Percentiles rank a stretch among this genome's conserved stretches.
Evolutionary conservation across 2,113 vertebrate genomes (phyloP).

Genomic region (Albula glossodonta): DNA sequence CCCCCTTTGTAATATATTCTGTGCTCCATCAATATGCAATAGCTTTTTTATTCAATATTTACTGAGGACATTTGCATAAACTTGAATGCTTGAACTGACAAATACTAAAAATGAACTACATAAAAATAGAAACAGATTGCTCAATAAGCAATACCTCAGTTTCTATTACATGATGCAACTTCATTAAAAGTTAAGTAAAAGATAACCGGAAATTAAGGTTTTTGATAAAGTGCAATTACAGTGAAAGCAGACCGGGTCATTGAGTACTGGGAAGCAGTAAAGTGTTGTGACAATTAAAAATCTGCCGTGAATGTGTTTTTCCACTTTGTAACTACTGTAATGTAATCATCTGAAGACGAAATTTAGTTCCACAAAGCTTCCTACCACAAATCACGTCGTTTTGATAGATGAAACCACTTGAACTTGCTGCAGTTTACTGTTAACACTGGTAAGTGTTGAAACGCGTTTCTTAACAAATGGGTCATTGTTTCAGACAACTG

Average conservation of each 20-base stretch:
- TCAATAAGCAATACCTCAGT: not conserved
- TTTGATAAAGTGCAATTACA: conserved; percentile 26
- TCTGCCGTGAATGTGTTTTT: not conserved
- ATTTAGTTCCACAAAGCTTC: not conserved
- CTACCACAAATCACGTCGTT: not conserved
- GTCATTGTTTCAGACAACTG: not conserved
- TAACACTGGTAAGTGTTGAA: not conserved
- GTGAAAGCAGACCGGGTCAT: conserved; percentile 2
- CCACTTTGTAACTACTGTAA: not conserved
- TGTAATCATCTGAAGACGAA: not conserved
- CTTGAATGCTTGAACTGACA: not conserved
- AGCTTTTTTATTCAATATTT: conserved; percentile 10
- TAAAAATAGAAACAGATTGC: not conserved
- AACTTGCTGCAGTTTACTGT: not conserved
- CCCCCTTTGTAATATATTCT: not conserved
- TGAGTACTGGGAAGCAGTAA: not conserved
- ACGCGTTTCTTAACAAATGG: not conserved
- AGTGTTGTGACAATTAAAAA: not conserved
- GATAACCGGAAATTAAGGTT: not conserved
- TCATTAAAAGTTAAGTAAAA: conserved; percentile 17
- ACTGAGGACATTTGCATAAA: not conserved
- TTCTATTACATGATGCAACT: not conserved
- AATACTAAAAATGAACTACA: not conserved
- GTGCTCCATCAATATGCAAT: not conserved
- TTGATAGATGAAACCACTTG: not conserved